Evolutionary conservation across 2,888 invertebrate species (phyloP).

Genomic region (Caprella mutica): DNA sequence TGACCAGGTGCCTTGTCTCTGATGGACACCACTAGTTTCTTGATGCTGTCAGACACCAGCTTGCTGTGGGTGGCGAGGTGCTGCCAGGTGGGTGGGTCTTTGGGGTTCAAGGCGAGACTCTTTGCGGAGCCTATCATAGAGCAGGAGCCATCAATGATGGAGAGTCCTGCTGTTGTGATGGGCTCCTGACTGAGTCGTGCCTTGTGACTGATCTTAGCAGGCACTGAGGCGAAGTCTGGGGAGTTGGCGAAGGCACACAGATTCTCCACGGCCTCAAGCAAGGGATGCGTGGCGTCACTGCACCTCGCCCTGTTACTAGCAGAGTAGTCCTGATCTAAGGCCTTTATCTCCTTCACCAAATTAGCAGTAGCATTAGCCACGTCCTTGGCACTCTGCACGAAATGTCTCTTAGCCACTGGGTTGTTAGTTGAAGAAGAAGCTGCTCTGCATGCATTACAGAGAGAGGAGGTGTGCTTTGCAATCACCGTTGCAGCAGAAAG

Average conservation of each 20-base stretch:
- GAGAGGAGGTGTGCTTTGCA: slow-evolving; percentile 87
- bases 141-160: slow-evolving; percentile 71
- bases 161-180: slow-evolving; percentile 66
- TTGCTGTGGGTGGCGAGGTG: slow-evolving; percentile 85
- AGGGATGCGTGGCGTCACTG: slow-evolving; percentile 65
- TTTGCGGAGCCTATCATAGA: slow-evolving; percentile 84
- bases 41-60: slow-evolving; percentile 91
- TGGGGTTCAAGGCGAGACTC: slow-evolving; percentile 72
- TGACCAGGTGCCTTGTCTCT: slow-evolving; percentile 93
- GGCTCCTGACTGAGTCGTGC: slow-evolving; percentile 76
- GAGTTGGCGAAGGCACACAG: slow-evolving; percentile 86
- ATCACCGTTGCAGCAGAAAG: slow-evolving; percentile 83
- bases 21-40: slow-evolving; percentile 80
- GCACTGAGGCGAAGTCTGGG: slow-evolving; percentile 83
- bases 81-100: slow-evolving; percentile 90
- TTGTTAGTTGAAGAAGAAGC: slow-evolving; percentile 83
- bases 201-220: slow-evolving; percentile 76
- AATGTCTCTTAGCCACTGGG: slow-evolving; percentile 86
- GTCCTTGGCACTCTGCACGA: slow-evolving; percentile 94
- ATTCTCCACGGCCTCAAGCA: slow-evolving; percentile 79
- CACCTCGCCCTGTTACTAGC: slow-evolving; percentile 62
- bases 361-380: slow-evolving; percentile 91
- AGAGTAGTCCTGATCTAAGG: slow-evolving; percentile 66
- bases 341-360: slow-evolving; percentile 87
- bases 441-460: slow-evolving; percentile 88